Evolutionary conservation across 2,888 invertebrate species (phyloP).

Genomic region (Ashinkailepas kermadecensis): DNA sequence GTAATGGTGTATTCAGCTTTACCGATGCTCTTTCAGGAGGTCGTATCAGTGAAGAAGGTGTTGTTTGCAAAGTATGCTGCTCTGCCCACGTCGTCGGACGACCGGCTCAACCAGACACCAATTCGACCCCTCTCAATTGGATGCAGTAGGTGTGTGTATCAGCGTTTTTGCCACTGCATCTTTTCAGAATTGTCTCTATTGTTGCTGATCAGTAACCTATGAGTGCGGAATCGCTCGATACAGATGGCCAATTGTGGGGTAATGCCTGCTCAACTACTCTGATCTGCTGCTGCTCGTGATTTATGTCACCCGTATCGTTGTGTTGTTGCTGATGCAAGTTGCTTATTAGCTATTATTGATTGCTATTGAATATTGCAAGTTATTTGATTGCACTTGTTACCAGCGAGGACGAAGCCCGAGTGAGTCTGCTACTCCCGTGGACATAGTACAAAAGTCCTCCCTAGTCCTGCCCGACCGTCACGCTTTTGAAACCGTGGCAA

Average conservation of each 20-base stretch:
- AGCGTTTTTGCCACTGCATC: neutral
- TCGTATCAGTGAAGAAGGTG: conserved; percentile 1
- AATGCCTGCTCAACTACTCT: too few species aligned
- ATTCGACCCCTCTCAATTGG: neutral
- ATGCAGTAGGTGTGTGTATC: neutral
- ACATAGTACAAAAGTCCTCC: too few species aligned
- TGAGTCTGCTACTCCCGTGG: too few species aligned
- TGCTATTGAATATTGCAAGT: neutral
- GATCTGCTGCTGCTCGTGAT: too few species aligned
- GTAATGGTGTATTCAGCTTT: too few species aligned
- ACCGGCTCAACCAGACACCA: neutral
- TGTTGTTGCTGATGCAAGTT: neutral
- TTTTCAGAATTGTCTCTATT: neutral
- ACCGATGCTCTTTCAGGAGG: neutral
- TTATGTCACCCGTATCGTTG: neutral
- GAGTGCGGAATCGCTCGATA: neutral
- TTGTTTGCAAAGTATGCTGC: neutral
- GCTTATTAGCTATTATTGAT: neutral
- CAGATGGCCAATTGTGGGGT: neutral
- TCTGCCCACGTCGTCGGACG: neutral
- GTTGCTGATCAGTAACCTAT: neutral
- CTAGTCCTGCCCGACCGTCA: too few species aligned
- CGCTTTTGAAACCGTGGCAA: too few species aligned
- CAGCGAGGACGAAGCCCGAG: too few species aligned
- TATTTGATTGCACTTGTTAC: neutral